These are phyloP conservation scores for Drosophila colorata DNA, from an alignment of 2,888 invertebrate genomes.

Conservation along the genomic window DNA sequence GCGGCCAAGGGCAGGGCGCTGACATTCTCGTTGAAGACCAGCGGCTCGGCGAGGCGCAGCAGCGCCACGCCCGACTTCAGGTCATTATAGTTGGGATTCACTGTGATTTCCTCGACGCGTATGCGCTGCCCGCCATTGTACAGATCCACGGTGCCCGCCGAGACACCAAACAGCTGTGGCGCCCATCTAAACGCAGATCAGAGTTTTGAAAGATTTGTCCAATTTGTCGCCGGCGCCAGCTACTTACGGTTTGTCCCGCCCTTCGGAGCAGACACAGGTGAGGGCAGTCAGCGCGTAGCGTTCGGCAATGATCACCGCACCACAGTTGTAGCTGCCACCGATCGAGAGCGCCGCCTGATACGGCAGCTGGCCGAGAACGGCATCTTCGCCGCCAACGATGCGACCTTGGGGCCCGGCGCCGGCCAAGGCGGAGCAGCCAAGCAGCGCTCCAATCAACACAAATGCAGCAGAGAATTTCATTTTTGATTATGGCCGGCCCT, in stretches of 20 bases:
- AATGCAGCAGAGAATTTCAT: conserved; percentile 44
- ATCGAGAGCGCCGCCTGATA: conserved; percentile 82
- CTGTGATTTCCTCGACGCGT: conserved; percentile 56
- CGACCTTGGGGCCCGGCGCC: conserved; percentile 58
- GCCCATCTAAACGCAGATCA: conserved; percentile 60
- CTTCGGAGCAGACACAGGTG: conserved; percentile 78
- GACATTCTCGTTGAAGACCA: conserved; percentile 59
- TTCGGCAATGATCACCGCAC: conserved; percentile 78
- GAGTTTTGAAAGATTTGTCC: background rate
- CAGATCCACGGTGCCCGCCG: conserved; percentile 79
- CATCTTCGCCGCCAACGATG: conserved; percentile 83
- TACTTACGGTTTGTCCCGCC: conserved; percentile 74
- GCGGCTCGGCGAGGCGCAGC: conserved; percentile 59
- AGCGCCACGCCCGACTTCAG: conserved; percentile 78
- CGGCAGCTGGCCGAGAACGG: conserved; percentile 81
- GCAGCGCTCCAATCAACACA: conserved; percentile 27
- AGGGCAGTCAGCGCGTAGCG: conserved; percentile 82
- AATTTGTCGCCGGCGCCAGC: background rate
- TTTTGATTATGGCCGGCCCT: conserved; percentile 6
- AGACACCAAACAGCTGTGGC: conserved; percentile 73
- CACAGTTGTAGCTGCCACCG: conserved; percentile 73
- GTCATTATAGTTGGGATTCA: conserved; percentile 65
- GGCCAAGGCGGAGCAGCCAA: conserved; percentile 17
- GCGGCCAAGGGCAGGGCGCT: conserved; percentile 61
- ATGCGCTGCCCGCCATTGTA: conserved; percentile 76